phyloP scores from a whole-genome alignment of 2,113 vertebrate species.

The Phaethornis superciliosus region DNA sequence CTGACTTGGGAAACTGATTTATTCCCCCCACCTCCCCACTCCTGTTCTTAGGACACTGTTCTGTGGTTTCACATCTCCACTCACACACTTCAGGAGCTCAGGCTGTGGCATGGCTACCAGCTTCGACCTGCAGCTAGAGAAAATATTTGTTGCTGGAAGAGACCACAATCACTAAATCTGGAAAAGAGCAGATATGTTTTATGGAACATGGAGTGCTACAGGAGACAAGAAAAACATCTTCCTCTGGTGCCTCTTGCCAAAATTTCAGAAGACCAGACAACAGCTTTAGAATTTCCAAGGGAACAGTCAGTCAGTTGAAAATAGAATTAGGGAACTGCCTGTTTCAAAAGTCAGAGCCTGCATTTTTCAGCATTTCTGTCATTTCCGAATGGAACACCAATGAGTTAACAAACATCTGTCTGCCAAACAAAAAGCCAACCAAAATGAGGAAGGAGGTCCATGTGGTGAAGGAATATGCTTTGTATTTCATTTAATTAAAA shows the following conservation, averaged over 20 bases:
- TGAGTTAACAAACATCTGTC: slow-evolving; percentile 20
- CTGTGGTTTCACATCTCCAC: background rate
- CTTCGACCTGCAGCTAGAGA: background rate
- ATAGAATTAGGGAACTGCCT: slow-evolving; percentile 46
- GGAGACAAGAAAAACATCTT: slow-evolving; percentile 51
- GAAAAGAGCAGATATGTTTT: background rate
- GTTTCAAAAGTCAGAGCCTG: slow-evolving; percentile 5
- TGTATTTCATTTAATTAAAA: background rate
- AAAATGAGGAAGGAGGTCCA: slow-evolving; percentile 12
- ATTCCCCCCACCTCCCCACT: accelerated
- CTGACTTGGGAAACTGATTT: background rate
- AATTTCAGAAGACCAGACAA: slow-evolving; percentile 48
- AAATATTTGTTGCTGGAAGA: background rate
- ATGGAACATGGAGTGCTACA: background rate
- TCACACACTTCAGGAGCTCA: background rate
- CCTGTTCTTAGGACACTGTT: background rate
- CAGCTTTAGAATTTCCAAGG: slow-evolving; percentile 56
- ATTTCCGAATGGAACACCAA: background rate
- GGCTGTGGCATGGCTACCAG: background rate
- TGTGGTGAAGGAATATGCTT: background rate
- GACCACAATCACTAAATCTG: background rate
- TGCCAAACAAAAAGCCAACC: background rate
- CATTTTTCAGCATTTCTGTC: slow-evolving; percentile 25
- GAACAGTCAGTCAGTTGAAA: slow-evolving; percentile 27
- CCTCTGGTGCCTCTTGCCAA: slow-evolving; percentile 37